Evolutionary conservation across 2,888 invertebrate species (phyloP).

Genomic region (Dryocosmus kuriphilus): DNA sequence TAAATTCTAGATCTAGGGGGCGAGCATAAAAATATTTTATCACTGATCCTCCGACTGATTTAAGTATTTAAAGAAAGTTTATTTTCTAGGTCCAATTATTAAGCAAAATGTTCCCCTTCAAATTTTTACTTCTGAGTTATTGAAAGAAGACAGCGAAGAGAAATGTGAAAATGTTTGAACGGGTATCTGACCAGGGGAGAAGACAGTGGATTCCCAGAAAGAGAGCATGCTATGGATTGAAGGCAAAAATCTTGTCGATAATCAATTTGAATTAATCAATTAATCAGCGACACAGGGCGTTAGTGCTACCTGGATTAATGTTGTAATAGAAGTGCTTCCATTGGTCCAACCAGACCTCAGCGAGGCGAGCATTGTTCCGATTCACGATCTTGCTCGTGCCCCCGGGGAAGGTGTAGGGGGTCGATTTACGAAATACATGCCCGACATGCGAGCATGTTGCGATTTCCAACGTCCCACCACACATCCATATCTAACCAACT

Average conservation of each 20-base stretch:
- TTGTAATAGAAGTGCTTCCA: constrained; percentile 99
- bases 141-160: background rate
- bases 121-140: background rate
- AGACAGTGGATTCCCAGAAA: constrained; percentile 45
- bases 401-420: constrained; percentile 99
- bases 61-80: background rate
- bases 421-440: constrained; percentile 98
- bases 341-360: constrained; percentile 99
- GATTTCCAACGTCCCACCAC: constrained; percentile 96
- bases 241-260: constrained; percentile 33
- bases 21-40: background rate
- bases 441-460: constrained; percentile 97
- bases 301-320: constrained; percentile 93
- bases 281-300: constrained; percentile 59
- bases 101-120: background rate
- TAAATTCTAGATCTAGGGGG: background rate
- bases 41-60: background rate
- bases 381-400: constrained; percentile 98
- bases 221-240: constrained; percentile 49
- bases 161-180: constrained; percentile 57
- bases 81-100: background rate
- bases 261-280: background rate
- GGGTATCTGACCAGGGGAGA: constrained; percentile 69
- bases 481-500: constrained; percentile 95
- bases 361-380: constrained; percentile 98